A percentile compares a stretch with the other conserved stretches of the same genome.
Conservation (phyloP, 2,113 vertebrate genomes). For the Sakesphorus luctuosus region DNA sequence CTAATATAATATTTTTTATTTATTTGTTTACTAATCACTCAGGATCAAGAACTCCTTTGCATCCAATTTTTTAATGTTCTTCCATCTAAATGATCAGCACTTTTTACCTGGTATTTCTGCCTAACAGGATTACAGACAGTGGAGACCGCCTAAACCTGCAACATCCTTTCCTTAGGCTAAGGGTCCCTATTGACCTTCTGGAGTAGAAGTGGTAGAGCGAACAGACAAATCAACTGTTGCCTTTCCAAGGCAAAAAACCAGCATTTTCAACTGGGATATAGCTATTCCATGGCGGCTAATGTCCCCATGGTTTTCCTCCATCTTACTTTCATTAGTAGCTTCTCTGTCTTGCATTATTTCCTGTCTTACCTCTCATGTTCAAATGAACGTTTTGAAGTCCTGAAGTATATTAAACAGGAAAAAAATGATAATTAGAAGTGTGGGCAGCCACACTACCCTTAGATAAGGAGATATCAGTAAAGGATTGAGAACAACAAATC, state of each 20-base stretch:
- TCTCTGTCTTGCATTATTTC: neutral
- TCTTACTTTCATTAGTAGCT: neutral
- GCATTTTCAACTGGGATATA: neutral
- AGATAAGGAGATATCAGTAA: neutral
- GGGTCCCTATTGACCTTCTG: neutral
- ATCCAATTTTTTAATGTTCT: neutral
- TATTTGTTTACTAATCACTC: neutral
- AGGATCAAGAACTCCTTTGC: neutral
- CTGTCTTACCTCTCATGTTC: neutral
- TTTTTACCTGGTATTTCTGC: neutral
- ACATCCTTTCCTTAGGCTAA: neutral
- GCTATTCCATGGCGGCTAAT: neutral
- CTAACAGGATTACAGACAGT: neutral
- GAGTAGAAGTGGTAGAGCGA: neutral
- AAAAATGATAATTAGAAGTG: neutral
- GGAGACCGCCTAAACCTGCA: neutral
- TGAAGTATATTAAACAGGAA: neutral
- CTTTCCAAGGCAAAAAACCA: neutral
- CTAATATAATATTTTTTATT: neutral
- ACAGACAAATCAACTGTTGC: neutral
- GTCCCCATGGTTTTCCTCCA: neutral
- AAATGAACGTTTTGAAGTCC: neutral
- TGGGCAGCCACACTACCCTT: neutral
- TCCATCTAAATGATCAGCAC: neutral
- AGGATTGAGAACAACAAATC: neutral